Conservation (phyloP, 2,113 vertebrate genomes). For the Heterotilapia buettikoferi region DNA sequence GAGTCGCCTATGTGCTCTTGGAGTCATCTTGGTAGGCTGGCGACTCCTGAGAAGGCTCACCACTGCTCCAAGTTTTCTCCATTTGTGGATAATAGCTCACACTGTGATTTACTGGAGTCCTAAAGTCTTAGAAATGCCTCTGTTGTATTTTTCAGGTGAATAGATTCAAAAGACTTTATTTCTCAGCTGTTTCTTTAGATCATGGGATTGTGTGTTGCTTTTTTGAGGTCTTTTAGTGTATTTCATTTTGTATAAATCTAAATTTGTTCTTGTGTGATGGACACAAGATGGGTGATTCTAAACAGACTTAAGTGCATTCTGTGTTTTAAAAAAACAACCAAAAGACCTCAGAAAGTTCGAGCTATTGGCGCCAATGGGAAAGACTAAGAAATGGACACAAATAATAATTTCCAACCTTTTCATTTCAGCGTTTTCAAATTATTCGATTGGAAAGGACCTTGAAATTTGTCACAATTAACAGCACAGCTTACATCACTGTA, state of each 20-base stretch:
- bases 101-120: neutral
- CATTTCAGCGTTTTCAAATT: neutral
- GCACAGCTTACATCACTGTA: neutral
- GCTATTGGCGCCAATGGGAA: accelerated
- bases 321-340: neutral
- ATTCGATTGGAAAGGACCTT: neutral
- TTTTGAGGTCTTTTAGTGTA: neutral
- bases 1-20: neutral
- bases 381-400: neutral
- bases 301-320: neutral
- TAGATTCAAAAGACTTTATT: neutral
- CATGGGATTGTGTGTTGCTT: neutral
- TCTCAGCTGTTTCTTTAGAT: neutral
- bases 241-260: neutral
- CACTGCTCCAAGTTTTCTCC: neutral
- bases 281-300: neutral
- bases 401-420: neutral
- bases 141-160: neutral
- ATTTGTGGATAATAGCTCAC: neutral
- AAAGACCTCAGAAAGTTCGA: accelerated
- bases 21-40: neutral
- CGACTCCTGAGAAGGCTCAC: accelerated
- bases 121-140: neutral
- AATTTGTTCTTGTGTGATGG: neutral
- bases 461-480: neutral